Base-by-base conservation (phyloP, 2,888 invertebrate species). In the Cheilosia scutellata region DNA sequence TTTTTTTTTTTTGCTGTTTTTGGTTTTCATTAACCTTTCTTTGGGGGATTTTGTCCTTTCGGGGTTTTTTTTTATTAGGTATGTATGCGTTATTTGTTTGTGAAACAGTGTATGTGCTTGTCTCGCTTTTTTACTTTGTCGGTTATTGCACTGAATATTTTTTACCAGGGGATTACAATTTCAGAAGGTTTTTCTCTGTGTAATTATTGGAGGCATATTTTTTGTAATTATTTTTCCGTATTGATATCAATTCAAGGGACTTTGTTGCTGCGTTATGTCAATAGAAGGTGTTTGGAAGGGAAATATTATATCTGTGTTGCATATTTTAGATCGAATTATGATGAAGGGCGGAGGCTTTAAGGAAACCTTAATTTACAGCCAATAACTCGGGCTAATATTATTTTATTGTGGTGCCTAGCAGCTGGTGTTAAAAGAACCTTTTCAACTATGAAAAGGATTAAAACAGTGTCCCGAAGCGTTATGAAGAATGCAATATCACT, bases 11-110 rank as follows among this genome's bases (percentile, higher is more conserved):
- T 77, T 44, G 37, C 7, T 29, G 58, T 58, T 55, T 55, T 53
- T 70, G 49, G 60, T 66, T 84, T 84, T 84, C 75, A 84, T 84
- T 84, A 84, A 84, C 84, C 84, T 75, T 84, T 70, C 11, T 74
- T 70, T 62, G 33, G 53, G 62, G 47, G 49, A 60, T 63, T 68
- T 79, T 6, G 44, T 37, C 37, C 51, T 29, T 57, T 68, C 62
- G 9, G 3, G 25, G 7, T 7, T 53, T 31, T 72, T 60, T 58
- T 27, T 40, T 71, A 40, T 37, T 11, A 11, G 11, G 37, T 4
- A 11, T 37, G 37, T 4, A 11, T 37, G 71, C 65, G 77, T 71
- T 65, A 66, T 71, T 70, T 70, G 51, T 78, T 4, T 78, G 13
- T 44, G 25, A n/a, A 49, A 44, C 5, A n/a, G 16, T 44, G 16